Conservation (phyloP, 2,888 invertebrate species). For the Drosophila putrida region DNA sequence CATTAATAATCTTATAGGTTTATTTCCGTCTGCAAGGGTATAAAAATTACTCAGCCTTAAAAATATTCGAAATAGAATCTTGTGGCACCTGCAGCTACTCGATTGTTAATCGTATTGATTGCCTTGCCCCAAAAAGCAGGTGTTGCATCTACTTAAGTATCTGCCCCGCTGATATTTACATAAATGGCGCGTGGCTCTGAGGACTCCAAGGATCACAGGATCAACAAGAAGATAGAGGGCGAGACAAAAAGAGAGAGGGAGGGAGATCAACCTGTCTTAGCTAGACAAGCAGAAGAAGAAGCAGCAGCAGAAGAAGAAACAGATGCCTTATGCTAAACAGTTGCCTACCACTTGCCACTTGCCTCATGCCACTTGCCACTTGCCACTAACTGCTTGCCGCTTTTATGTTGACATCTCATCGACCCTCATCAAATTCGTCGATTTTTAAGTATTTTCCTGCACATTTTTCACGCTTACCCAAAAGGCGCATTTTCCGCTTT, state of each 20-base stretch:
- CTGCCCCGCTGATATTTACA: conserved; percentile 51
- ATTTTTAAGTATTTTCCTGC: conserved; percentile 62
- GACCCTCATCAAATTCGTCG: conserved; percentile 75
- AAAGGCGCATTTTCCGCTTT: conserved; percentile 61
- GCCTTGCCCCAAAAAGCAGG: conserved; percentile 31
- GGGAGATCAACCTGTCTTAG: conserved; percentile 46
- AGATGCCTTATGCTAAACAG: conserved; percentile 32
- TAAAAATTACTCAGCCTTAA: not conserved
- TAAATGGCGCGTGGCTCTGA: conserved; percentile 60
- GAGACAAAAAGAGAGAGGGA: not conserved
- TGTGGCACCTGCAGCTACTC: conserved; percentile 19
- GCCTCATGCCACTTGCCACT: conserved; percentile 32
- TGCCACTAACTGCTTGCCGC: conserved; percentile 40
- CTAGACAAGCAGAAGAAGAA: not conserved
- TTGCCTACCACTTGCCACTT: conserved; percentile 19
- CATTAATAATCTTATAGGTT: not conserved
- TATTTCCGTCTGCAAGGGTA: too few relatives aligned
- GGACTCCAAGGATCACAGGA: conserved; percentile 16
- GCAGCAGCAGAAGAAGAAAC: not conserved
- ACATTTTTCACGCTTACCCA: conserved; percentile 71
- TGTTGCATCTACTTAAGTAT: conserved; percentile 11
- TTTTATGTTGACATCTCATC: conserved; percentile 65
- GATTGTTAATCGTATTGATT: conserved; percentile 20
- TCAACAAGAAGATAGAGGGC: not conserved
- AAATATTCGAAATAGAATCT: not conserved